A percentile compares a stretch with the other conserved stretches of the same genome.
Conservation (phyloP, 1,140 invertebrate species). For the Fopius arisanus region DNA sequence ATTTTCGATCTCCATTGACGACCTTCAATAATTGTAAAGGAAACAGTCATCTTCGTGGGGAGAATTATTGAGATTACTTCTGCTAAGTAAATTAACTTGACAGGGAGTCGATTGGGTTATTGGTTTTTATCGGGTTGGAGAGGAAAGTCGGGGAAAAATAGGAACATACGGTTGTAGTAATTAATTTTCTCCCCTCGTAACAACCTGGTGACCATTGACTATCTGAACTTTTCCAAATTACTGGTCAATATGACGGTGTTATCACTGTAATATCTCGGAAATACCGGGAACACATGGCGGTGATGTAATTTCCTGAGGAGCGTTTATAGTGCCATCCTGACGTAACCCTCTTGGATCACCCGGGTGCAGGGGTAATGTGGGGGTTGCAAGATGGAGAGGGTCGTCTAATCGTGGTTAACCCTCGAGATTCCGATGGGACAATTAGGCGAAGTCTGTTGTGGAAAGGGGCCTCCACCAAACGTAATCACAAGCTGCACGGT, state of each 20-base stretch:
- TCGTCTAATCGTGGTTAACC: slow-evolving; percentile 35
- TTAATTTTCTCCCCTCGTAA: not conserved
- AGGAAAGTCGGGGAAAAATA: too few species aligned
- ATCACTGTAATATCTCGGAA: slow-evolving; percentile 4
- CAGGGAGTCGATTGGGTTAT: too few species aligned
- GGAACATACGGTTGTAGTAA: too few species aligned
- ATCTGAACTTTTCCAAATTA: not conserved
- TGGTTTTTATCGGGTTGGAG: too few species aligned
- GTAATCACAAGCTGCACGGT: not conserved
- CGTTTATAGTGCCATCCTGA: slow-evolving; percentile 19
- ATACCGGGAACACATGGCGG: not conserved
- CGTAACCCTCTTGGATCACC: slow-evolving; percentile 14
- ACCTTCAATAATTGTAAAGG: too few species aligned
- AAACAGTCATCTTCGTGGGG: too few species aligned
- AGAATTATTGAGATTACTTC: too few species aligned
- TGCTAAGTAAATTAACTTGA: too few species aligned
- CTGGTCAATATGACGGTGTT: not conserved
- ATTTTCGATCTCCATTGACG: too few species aligned
- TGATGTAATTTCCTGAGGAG: slow-evolving; percentile 14
- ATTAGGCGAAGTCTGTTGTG: slow-evolving; percentile 30
- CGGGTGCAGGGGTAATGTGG: not conserved
- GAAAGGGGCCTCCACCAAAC: not conserved
- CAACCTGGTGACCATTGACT: not conserved
- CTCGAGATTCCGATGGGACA: slow-evolving; percentile 32
- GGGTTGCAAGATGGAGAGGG: slow-evolving; percentile 17